Conservation (phyloP, 2,888 invertebrate genomes). For the Argyra leucocephala region DNA sequence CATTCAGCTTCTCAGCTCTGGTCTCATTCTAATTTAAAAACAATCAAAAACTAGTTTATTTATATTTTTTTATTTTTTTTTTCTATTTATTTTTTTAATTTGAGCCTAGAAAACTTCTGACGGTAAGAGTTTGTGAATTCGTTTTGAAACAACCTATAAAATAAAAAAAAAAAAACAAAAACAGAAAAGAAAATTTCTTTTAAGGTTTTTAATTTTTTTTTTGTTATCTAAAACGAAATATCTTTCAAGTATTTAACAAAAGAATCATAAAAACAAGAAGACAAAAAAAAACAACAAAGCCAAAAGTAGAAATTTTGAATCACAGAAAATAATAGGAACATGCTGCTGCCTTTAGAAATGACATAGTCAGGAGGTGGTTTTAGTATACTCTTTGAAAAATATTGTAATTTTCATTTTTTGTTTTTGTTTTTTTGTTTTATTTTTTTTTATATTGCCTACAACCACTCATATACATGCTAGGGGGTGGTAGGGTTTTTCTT, state of each 20-base stretch:
- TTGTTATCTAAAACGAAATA: background rate
- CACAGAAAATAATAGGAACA: background rate
- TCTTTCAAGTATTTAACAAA: background rate
- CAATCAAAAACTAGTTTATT: too few relatives aligned
- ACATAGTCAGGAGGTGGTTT: conserved; percentile 1
- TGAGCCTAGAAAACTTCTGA: background rate
- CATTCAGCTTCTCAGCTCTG: too few relatives aligned
- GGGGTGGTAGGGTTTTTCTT: too few relatives aligned
- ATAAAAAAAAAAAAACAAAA: background rate
- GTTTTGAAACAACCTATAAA: background rate
- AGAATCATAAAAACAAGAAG: background rate
- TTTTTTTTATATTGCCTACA: background rate
- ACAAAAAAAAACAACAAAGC: background rate
- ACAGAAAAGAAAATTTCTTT: too few relatives aligned
- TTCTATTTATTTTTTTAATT: too few relatives aligned
- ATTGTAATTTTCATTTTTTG: background rate
- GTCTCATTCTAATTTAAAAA: too few relatives aligned
- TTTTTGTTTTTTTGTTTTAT: background rate
- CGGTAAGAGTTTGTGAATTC: background rate
- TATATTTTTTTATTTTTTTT: too few relatives aligned
- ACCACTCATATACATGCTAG: too few relatives aligned
- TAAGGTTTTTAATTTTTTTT: background rate
- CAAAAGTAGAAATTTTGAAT: background rate
- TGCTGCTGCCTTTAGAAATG: background rate
- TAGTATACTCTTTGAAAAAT: background rate